A percentile compares a stretch with the other conserved stretches of the same genome.
Evolutionary conservation across 37 sponge, comb jelly and placozoan genomes (phyloP).

Genomic region (Agelas oroides): DNA sequence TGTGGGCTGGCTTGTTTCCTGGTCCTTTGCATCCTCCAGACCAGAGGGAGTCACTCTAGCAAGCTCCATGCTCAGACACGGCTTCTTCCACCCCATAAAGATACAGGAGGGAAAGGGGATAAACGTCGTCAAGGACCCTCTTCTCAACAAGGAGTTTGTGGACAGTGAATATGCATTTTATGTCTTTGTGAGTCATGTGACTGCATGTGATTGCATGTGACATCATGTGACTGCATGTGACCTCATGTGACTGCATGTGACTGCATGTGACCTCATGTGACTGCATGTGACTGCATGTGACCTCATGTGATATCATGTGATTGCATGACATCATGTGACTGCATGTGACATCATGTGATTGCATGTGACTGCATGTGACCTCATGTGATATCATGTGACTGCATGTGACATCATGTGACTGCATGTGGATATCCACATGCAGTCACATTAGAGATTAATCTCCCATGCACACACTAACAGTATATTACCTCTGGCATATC

Average conservation of each 20-base stretch:
- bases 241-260: no score
- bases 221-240: background rate
- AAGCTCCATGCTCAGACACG: slow-evolving; percentile 41
- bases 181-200: slow-evolving; percentile 57
- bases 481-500: no score
- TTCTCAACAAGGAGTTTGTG: slow-evolving; percentile 3
- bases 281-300: no score
- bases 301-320: no score
- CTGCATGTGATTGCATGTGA: no score
- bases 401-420: no score
- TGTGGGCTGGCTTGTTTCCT: slow-evolving; percentile 62
- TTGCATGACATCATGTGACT: no score
- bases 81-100: slow-evolving; percentile 52
- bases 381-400: no score
- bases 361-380: no score
- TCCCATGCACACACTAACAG: slow-evolving; percentile 34
- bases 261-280: no score
- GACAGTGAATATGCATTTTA: slow-evolving; percentile 52
- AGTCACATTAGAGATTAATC: no score
- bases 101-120: background rate
- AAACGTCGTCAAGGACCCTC: background rate
- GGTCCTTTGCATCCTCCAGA: slow-evolving; percentile 59
- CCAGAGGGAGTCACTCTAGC: slow-evolving; percentile 34
- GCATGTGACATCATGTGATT: no score
- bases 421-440: slow-evolving; percentile 19